Conservation (phyloP, 2,888 invertebrate genomes). For the Sarcophaga caerulescens region DNA sequence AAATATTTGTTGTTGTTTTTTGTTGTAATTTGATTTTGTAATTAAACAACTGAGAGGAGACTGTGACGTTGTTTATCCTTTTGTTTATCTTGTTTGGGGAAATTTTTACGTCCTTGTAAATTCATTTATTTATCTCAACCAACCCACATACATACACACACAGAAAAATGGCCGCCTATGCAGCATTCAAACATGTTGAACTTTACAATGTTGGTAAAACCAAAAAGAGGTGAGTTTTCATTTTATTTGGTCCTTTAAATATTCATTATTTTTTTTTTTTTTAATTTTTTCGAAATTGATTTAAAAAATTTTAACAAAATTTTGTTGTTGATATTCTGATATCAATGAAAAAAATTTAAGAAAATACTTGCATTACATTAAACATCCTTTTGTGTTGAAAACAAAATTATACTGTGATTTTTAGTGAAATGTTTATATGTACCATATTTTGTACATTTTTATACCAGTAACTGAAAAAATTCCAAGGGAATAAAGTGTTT, state of each 20-base stretch:
- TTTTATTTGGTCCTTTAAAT: not conserved
- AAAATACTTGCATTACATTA: no score
- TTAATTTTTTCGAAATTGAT: not conserved
- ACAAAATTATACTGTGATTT: no score
- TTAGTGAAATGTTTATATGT: no score
- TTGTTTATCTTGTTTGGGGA: not conserved
- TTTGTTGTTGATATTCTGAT: no score
- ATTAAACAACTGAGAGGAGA: constrained; percentile 4
- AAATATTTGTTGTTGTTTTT: constrained; percentile 3
- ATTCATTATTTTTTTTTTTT: not conserved
- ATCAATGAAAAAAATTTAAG: no score
- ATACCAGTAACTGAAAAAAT: no score
- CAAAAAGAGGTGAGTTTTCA: constrained; percentile 90
- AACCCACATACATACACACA: constrained; percentile 39
- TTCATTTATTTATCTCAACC: constrained; percentile 35
- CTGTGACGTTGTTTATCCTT: constrained; percentile 35
- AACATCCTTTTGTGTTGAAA: no score
- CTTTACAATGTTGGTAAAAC: constrained; percentile 96
- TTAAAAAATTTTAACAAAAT: no score
- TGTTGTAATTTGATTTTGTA: not conserved
- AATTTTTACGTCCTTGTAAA: constrained; percentile 48
- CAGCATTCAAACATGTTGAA: constrained; percentile 96
- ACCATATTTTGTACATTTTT: no score
- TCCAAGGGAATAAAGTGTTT: no score
- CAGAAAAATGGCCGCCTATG: constrained; percentile 91